These are phyloP conservation scores for Acomys russatus DNA, from an alignment of 2,797 vertebrate species.

Conservation along the genomic window DNA sequence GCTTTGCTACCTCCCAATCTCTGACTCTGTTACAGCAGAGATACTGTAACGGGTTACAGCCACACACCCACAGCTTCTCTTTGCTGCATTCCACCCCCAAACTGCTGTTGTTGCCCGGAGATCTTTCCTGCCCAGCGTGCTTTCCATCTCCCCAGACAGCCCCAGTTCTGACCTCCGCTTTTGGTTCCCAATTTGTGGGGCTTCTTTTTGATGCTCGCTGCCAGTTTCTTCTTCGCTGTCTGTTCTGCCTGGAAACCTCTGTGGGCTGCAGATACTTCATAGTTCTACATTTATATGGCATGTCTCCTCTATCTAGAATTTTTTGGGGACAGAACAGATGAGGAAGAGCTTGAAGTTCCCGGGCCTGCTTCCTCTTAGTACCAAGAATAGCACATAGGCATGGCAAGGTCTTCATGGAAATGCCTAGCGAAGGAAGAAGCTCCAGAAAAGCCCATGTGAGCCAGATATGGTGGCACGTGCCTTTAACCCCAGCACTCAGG, in stretches of 20 bases:
- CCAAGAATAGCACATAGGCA: neutral
- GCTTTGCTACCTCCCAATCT: neutral
- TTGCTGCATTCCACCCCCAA: accelerated
- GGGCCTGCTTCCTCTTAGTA: neutral
- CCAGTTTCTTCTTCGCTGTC: neutral
- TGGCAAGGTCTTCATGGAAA: neutral
- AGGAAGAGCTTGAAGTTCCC: neutral
- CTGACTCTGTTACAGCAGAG: neutral
- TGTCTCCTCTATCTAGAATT: neutral
- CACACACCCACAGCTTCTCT: neutral
- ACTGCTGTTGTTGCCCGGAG: accelerated
- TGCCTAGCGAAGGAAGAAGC: accelerated
- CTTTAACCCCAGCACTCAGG: too few relatives aligned
- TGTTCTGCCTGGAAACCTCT: neutral
- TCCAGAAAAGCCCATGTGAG: neutral
- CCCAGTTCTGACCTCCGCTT: neutral
- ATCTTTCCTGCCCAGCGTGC: accelerated
- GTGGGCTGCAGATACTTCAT: neutral
- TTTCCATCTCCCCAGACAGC: neutral
- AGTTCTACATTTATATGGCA: neutral
- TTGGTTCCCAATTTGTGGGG: too few relatives aligned
- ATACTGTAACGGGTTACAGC: neutral
- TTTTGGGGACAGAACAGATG: neutral
- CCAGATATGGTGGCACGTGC: too few relatives aligned
- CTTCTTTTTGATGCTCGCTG: neutral